Conservation (phyloP, 2,888 invertebrate genomes). For the Erebia ligea region DNA sequence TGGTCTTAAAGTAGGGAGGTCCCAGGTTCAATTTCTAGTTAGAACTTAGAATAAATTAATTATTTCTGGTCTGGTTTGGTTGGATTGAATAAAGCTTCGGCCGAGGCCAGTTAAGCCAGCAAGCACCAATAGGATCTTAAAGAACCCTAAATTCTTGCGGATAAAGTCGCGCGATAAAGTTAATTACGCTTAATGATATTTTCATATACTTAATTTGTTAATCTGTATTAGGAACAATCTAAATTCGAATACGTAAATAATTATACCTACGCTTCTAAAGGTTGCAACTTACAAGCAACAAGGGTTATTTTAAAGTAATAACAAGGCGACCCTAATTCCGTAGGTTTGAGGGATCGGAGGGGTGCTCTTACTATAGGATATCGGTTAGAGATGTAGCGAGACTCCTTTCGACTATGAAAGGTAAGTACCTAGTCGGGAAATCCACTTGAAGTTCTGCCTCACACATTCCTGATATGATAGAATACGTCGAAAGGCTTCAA, state of each 20-base stretch:
- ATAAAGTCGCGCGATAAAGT: no score
- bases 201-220: neutral
- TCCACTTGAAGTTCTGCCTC: neutral
- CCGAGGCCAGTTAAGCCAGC: no score
- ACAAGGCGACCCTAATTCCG: constrained; percentile 16
- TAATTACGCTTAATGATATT: neutral
- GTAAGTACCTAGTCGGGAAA: neutral
- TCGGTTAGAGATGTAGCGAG: neutral
- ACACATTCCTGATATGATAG: neutral
- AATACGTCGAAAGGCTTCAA: no score
- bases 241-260: neutral
- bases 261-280: neutral
- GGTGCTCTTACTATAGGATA: neutral
- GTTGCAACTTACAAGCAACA: no score
- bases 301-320: constrained; percentile 5
- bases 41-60: neutral
- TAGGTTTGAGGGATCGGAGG: constrained; percentile 14
- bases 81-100: no score
- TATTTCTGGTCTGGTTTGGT: no score
- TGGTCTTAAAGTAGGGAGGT: no score
- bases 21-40: no score
- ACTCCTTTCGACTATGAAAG: neutral
- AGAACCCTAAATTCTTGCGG: no score
- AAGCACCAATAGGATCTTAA: no score
- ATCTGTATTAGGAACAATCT: neutral